Evolutionary conservation across 2,888 invertebrate genomes (phyloP), one percentile per base, ranked within the genome.

Genomic region (Nesidiocoris tenuis): DNA sequence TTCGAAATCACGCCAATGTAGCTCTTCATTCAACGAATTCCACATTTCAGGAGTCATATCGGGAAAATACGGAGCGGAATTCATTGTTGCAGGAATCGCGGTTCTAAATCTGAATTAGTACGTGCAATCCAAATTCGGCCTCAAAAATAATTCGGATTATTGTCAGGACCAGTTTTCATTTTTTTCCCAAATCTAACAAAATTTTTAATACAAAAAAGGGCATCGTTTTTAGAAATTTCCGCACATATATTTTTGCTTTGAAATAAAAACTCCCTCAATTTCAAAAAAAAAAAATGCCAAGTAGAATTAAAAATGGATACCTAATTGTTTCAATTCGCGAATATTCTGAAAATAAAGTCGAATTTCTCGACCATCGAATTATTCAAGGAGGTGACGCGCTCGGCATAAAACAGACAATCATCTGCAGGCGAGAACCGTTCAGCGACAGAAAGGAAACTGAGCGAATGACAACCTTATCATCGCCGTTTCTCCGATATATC

Each of bases 11-110:
- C 59, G 56, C 70, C 70, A 70, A 16, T 70, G 70, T 9, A 70
- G 70, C 57, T 70, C 70, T 21, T 70, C 70, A 12, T 57, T 70
- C 59, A 70, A 59, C 17, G 59, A 70, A 19, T 25, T 59, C 70
- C 70, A 70, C 70, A 70, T 70, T 59, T 70, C 70, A 3, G 70
- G 70, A 24, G 70, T 70, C 70, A 59, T 59, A 57, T 70, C 24
- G 7, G 59, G 23, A 18, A 23, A 70, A 18, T 70, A 39, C 3
- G 39, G 12, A 3, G 3, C 39, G 39, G 12, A 39, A 39, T 39
- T 39, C 39, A 39, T 39, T 39, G 3, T 39, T 12, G 39, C 3
- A 39, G 12, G 39, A 12, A 12, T 39, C 3, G 12, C 39, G 3
- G 39, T 39, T 39, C 12, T 39, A 39, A 39, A 39, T 39, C 39